Base-by-base conservation (phyloP, 2,888 invertebrate genomes). In the Pseudanteris insignis region DNA sequence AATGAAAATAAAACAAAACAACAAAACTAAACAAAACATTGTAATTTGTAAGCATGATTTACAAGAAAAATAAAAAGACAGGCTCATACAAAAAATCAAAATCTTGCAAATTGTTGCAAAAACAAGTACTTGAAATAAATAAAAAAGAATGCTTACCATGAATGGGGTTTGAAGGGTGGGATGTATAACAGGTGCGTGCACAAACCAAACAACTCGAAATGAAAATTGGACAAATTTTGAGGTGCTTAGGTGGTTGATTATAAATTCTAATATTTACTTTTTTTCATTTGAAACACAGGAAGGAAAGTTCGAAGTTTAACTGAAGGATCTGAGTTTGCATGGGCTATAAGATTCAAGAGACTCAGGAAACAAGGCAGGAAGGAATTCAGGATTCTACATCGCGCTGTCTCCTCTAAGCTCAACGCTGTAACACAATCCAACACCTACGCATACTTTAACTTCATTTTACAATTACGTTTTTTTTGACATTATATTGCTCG, bases 151-250 rank as follows among this genome's bases (percentile, higher is more conserved):
- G 79, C 79, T 79, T 79, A 79, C 79, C 79, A 77, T 79, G 71
- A 79, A 71, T 74, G 72, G 74, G 79, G 76, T 75, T 78, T 78
- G 77, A 75, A 78, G 73, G 78, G 78, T 79, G 77, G 79, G 78
- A 67, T 76, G 78, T 79, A 78, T 79, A 26, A 79, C 79, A 79
- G 79, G 78, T 77, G 76, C 79, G 79, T 79, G 79, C 79, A 79
- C 78, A 79, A 79, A 79, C 79, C 78, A 79, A 79, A 79, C 77
- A 79, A 79, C 79, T 79, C 76, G 79, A 79, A 79, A 79, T 78
- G 77, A 79, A 78, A 79, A 79, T 77, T 72, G 77, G 77, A 70
- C 75, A 77, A 73, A 70, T 71, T 70, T 74, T 75, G 70, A 72
- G 74, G 67, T 67, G 67, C 65, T 69, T 71, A 71, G 67, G 70